These are phyloP conservation scores for Perccottus glenii DNA, from an alignment of 2,113 vertebrate species.

Conservation along the genomic window DNA sequence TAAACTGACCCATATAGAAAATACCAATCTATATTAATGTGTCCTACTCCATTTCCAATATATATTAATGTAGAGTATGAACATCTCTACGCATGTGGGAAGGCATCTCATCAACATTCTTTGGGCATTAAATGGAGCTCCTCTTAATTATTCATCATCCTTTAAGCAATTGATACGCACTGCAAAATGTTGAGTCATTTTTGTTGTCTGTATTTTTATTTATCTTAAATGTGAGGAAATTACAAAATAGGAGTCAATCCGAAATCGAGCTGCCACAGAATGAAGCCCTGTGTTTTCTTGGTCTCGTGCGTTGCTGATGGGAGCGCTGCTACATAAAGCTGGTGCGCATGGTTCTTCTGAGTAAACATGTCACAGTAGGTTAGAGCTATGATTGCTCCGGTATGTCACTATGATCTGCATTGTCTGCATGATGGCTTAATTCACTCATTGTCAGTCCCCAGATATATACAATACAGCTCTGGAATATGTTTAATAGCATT, in stretches of 20 bases:
- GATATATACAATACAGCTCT: background rate
- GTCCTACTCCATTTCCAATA: conserved; percentile 66
- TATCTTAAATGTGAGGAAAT: conserved; percentile 18
- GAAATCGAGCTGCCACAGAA: conserved; percentile 1
- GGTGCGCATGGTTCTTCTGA: conserved; percentile 28
- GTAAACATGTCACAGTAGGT: conserved; percentile 55
- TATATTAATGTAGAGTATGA: conserved; percentile 75
- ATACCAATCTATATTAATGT: conserved; percentile 78
- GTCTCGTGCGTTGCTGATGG: conserved; percentile 15
- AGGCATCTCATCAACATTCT: conserved; percentile 64
- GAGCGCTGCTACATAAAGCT: conserved; percentile 15
- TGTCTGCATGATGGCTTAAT: conserved; percentile 40
- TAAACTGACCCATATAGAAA: conserved; percentile 65
- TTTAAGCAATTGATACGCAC: conserved; percentile 54
- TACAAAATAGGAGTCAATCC: conserved; percentile 21
- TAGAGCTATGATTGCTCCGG: conserved; percentile 36
- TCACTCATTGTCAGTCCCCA: conserved; percentile 15
- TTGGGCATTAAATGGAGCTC: conserved; percentile 51
- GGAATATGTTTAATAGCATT: background rate
- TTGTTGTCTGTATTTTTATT: conserved; percentile 26
- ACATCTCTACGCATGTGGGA: conserved; percentile 54
- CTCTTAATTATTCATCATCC: conserved; percentile 70
- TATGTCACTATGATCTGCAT: conserved; percentile 38
- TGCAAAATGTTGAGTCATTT: conserved; percentile 39
- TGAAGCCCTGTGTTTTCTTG: conserved; percentile 6